Evolutionary conservation across 2,113 vertebrate genomes (phyloP).

Genomic region (Geococcyx californianus): DNA sequence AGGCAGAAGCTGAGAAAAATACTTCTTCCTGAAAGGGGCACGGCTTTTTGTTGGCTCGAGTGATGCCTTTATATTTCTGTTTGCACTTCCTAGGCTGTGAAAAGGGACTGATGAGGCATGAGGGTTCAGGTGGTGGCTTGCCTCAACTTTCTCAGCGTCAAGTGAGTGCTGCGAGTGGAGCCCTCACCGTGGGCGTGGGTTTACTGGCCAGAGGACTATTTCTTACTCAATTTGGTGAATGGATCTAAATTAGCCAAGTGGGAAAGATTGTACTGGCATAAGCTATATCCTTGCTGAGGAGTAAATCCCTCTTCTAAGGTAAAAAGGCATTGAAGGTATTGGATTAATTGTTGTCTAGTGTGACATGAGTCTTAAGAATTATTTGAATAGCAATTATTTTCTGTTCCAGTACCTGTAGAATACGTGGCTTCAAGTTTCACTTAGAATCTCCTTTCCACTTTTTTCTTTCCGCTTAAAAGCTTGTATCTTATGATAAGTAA

Average conservation of each 20-base stretch:
- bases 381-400: background rate
- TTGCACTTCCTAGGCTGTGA: background rate
- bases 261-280: background rate
- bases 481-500: background rate
- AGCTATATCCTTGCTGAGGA: background rate
- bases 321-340: background rate
- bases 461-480: background rate
- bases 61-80: background rate
- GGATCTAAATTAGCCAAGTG: background rate
- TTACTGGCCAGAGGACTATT: background rate
- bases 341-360: background rate
- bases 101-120: background rate
- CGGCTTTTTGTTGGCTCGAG: background rate
- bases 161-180: rapidly evolving
- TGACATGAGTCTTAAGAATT: background rate
- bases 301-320: background rate
- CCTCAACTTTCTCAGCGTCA: background rate
- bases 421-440: background rate
- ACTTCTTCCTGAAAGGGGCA: background rate
- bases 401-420: background rate
- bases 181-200: rapidly evolving
- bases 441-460: background rate
- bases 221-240: background rate
- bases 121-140: background rate
- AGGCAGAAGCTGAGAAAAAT: background rate